These are phyloP conservation scores for Gopherus flavomarginatus DNA, from an alignment of 2,113 vertebrate genomes.

Conservation along the genomic window DNA sequence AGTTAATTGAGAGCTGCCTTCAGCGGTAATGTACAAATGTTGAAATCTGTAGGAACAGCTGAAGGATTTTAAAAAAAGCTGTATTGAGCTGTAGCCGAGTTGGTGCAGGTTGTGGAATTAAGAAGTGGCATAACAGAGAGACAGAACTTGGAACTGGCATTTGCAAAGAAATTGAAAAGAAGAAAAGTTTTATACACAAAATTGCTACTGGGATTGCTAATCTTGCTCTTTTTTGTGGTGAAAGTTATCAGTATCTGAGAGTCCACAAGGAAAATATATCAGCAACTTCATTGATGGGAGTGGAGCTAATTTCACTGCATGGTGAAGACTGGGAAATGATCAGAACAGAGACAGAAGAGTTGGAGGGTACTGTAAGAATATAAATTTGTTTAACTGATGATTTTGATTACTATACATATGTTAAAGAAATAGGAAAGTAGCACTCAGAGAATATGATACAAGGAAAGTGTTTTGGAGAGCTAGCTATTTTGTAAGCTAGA, in stretches of 20 bases:
- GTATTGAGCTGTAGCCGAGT: background rate
- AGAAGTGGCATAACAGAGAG: background rate
- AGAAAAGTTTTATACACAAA: background rate
- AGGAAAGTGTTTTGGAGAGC: background rate
- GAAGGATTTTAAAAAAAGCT: background rate
- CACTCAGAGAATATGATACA: rapidly evolving
- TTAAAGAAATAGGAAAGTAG: background rate
- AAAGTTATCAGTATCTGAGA: background rate
- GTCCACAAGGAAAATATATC: background rate
- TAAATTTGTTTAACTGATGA: background rate
- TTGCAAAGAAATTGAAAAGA: background rate
- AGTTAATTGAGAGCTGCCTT: background rate
- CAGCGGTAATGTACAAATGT: background rate
- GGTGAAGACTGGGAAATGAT: background rate
- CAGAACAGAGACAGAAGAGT: background rate
- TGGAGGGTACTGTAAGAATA: background rate
- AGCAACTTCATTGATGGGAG: background rate
- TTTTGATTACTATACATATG: background rate
- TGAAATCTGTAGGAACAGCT: background rate
- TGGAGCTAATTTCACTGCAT: background rate
- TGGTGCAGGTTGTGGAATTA: background rate
- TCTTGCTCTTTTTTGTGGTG: background rate
- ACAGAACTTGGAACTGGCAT: background rate
- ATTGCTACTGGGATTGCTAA: background rate
- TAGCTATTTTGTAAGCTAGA: rapidly evolving